Percentiles rank a stretch among this genome's conserved stretches.
Conservation (phyloP, 2,797 vertebrate species). For the Falco peregrinus region DNA sequence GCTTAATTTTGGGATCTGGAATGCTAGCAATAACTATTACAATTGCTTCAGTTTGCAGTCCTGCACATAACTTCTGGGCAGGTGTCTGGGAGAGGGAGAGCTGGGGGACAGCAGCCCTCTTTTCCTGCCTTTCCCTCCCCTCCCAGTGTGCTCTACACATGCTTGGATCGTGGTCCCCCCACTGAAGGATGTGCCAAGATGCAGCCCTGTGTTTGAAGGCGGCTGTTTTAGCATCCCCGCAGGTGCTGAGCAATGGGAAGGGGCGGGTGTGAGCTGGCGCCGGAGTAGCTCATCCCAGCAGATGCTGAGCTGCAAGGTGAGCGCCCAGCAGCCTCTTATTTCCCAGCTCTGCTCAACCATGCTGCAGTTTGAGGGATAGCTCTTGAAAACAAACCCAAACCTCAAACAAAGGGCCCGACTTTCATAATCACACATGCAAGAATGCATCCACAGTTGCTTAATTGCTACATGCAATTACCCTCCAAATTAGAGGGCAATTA, state of each 20-base stretch:
- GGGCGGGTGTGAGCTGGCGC: accelerated
- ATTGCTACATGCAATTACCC: constrained; percentile 69
- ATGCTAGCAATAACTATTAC: neutral
- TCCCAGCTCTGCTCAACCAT: neutral
- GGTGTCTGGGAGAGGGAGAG: neutral
- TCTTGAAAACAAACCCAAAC: constrained; percentile 49
- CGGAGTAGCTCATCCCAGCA: neutral
- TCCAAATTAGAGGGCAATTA: constrained; percentile 73
- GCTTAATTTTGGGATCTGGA: neutral
- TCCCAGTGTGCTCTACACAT: neutral
- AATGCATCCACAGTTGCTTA: constrained; percentile 68
- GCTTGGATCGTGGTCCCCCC: neutral
- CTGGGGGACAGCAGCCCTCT: neutral
- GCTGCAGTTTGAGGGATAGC: neutral
- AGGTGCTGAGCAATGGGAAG: neutral
- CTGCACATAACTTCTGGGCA: neutral
- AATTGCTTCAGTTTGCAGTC: neutral
- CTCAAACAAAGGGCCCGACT: constrained; percentile 63
- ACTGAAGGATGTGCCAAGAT: neutral
- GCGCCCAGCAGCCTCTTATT: neutral
- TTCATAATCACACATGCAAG: constrained; percentile 54
- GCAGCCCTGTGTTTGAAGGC: neutral
- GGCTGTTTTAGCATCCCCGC: neutral
- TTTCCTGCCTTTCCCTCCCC: neutral
- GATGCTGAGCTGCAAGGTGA: neutral